Evolutionary conservation across 2,888 invertebrate species (phyloP).

Genomic region (Morpho deidamia): DNA sequence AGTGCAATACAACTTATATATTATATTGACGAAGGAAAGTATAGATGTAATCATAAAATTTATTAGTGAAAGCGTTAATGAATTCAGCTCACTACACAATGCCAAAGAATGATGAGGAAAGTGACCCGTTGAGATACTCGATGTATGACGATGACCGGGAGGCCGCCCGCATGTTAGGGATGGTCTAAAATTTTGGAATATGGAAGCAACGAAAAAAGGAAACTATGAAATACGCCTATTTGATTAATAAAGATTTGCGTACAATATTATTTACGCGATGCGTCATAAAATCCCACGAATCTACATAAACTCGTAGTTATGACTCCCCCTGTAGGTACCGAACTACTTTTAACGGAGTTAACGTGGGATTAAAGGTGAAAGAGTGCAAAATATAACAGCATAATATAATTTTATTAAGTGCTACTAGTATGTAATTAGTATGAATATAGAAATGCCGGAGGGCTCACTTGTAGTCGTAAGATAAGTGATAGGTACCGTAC

Average conservation of each 20-base stretch:
- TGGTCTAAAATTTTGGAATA: constrained; percentile 1
- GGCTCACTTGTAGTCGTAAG: constrained; percentile 37
- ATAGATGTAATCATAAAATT: constrained; percentile 23
- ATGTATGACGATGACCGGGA: constrained; percentile 33
- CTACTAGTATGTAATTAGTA: constrained; percentile 57
- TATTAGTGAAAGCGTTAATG: constrained; percentile 43
- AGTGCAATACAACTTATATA: constrained; percentile 57
- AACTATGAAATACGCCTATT: not conserved
- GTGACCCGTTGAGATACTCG: constrained; percentile 47
- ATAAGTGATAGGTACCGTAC: constrained; percentile 35
- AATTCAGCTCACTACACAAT: constrained; percentile 73
- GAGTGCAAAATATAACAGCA: constrained; percentile 59
- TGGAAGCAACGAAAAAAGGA: constrained; percentile 10
- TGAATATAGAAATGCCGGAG: constrained; percentile 47
- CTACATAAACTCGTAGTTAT: constrained; percentile 46
- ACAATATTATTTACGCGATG: constrained; percentile 9
- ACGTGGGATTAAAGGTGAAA: constrained; percentile 38
- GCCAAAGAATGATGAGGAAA: constrained; percentile 71
- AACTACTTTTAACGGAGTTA: constrained; percentile 58
- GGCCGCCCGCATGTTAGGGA: constrained; percentile 7
- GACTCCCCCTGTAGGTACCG: constrained; percentile 52
- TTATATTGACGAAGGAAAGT: constrained; percentile 25
- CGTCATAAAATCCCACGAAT: constrained; percentile 37
- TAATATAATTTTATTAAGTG: constrained; percentile 64
- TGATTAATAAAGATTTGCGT: constrained; percentile 10